Conservation (phyloP, 2,797 vertebrate species). For the Manis crassicaudata region DNA sequence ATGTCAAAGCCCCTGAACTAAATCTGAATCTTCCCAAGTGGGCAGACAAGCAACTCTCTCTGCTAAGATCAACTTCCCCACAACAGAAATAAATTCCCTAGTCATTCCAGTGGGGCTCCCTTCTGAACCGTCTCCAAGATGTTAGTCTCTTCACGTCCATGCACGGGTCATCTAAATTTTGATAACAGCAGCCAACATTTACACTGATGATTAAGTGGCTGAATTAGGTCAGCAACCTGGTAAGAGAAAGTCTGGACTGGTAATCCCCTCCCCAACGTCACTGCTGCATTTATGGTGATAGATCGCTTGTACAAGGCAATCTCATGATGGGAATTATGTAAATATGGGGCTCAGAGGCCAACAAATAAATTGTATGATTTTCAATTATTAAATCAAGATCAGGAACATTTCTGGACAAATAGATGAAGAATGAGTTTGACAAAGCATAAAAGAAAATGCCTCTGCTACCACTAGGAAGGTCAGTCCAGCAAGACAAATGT, state of each 20-base stretch:
- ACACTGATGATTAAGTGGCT: neutral
- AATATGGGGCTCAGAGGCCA: neutral
- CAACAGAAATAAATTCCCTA: neutral
- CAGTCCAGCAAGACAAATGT: constrained; percentile 39
- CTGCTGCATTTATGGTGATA: neutral
- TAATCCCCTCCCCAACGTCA: neutral
- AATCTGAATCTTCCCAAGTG: neutral
- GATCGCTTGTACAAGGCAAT: neutral
- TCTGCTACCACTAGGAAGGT: constrained; percentile 57
- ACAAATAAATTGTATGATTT: constrained; percentile 56
- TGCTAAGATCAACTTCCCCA: neutral
- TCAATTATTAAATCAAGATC: constrained; percentile 65
- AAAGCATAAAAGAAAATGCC: constrained; percentile 62
- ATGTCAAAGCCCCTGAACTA: neutral
- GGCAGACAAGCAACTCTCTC: neutral
- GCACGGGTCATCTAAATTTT: constrained; percentile 11
- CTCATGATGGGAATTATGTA: constrained; percentile 41
- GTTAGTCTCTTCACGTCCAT: neutral
- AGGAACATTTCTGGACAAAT: constrained; percentile 55
- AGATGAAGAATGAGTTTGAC: constrained; percentile 52
- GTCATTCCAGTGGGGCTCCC: neutral
- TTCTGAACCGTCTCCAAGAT: neutral
- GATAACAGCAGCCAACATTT: neutral
- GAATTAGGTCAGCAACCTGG: constrained; percentile 9
- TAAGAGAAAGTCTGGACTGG: neutral